These are phyloP conservation scores for Melitaea athalia DNA, from an alignment of 2,888 invertebrate genomes.

Conservation along the genomic window DNA sequence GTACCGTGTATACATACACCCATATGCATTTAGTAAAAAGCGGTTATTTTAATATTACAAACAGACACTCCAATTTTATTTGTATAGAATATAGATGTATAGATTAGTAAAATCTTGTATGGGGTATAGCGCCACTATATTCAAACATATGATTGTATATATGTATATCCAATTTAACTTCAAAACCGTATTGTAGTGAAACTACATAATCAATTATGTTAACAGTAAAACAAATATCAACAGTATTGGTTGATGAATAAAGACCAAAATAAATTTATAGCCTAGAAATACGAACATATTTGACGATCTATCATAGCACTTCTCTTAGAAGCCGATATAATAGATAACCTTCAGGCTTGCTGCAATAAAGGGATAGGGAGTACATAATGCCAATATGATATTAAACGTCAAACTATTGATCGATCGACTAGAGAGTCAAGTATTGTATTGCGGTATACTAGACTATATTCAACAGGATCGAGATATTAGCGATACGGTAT, in stretches of 20 bases:
- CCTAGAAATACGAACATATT: background rate
- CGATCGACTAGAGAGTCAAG: background rate
- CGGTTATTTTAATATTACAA: no score
- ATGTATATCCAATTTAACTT: no score
- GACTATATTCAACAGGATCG: background rate
- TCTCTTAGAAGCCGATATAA: background rate
- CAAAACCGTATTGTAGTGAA: no score
- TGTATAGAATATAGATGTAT: no score
- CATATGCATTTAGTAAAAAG: no score
- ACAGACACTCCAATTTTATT: no score
- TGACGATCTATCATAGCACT: background rate
- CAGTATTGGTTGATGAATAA: background rate
- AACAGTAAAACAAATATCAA: background rate
- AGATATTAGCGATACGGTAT: constrained; percentile 22
- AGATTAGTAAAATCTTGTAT: no score
- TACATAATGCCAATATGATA: constrained; percentile 6
- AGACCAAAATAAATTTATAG: background rate
- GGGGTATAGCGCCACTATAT: no score
- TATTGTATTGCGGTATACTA: constrained; percentile 7
- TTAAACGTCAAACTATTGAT: constrained; percentile 14
- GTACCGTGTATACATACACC: no score
- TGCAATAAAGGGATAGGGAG: background rate
- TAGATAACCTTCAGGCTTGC: constrained; percentile 6
- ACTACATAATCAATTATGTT: background rate
- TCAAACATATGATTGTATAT: no score